Base-by-base conservation (phyloP, 2,797 vertebrate genomes). In the Atherinosoma microstoma region DNA sequence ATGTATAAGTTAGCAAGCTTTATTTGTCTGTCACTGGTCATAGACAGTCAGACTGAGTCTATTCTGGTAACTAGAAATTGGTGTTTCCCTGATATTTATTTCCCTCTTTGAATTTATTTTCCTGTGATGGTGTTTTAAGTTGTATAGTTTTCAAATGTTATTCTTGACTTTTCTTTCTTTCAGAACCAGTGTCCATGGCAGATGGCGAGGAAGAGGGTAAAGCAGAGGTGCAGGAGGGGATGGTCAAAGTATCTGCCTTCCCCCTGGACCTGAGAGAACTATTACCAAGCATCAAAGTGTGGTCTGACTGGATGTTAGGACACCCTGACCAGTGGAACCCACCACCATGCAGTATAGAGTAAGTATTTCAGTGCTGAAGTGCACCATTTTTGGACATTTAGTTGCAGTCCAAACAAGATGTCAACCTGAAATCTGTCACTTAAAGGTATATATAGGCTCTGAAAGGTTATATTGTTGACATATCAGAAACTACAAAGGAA, bases 271-370 rank as follows among this genome's bases (percentile, higher is more conserved):
- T 99, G 45, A 96, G 94, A 84, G 98, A 99, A 78, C 94, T 99
- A 15, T 95, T 99, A 24, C 98, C 98, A 77, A 97, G 96, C 60
- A 95, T 99, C 85, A 99, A 99, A 89, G 96, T 99, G 61, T 99
- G 98, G 98, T 99, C 98, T 0, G 98, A 99, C 87, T 99, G 98
- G 98, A 99, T 99, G 98, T 94, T 99, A 27, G 97, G 97, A 54
- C 96, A 99, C 80, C 96, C 97, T 0, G 96, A 97, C 58, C 96
- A 96, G 84, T 99, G 98, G 98, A 99, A 99, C 84, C 98, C 98
- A 64, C 97, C 98, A 10, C 98, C 98, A 0, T 96, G 91, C 29
- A 92, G 90, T 71, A 91, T 98, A 60, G 90, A 93, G 94, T 95
- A 49, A 92, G 94, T 71, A 20, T 20, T 81, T 36, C 20, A 20